Evolutionary conservation across 2,797 vertebrate species (phyloP).

Genomic region (Mormyrops boulengeri): DNA sequence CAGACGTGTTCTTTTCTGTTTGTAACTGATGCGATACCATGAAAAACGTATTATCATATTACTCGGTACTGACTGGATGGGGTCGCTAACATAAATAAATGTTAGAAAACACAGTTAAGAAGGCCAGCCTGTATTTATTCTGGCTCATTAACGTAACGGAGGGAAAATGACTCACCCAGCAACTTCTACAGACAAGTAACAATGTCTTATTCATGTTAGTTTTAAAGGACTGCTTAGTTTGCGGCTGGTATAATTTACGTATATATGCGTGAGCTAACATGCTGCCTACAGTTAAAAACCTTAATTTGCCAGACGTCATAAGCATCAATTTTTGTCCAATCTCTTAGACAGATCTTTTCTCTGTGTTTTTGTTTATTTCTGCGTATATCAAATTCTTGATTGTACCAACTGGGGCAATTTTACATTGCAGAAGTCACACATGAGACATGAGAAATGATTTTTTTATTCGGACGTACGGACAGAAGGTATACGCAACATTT

Average conservation of each 20-base stretch:
- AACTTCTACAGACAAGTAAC: constrained; percentile 37
- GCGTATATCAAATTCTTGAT: constrained; percentile 22
- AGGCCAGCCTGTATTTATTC: constrained; percentile 36
- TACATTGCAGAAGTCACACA: constrained; percentile 27
- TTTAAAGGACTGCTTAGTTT: constrained; percentile 32
- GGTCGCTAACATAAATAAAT: constrained; percentile 13
- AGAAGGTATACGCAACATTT: not conserved
- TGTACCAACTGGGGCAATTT: constrained; percentile 18
- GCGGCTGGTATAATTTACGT: constrained; percentile 46
- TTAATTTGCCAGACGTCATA: constrained; percentile 45
- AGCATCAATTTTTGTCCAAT: constrained; percentile 34
- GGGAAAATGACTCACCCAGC: constrained; percentile 44
- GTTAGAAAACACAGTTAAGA: constrained; percentile 1
- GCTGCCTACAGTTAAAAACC: constrained; percentile 44
- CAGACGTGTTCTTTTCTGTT: not conserved
- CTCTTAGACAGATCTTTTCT: constrained; percentile 37
- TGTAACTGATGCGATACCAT: constrained; percentile 6
- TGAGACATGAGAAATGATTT: constrained; percentile 2
- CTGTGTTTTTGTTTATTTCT: constrained; percentile 32
- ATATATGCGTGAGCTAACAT: constrained; percentile 41
- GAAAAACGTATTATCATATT: constrained; percentile 1
- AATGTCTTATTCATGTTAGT: constrained; percentile 37
- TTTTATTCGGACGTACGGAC: not conserved
- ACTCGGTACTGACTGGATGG: not conserved
- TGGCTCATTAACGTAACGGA: constrained; percentile 43